Conservation (phyloP, 64 coral and sea anemone genomes). For the Anthopleura sola region DNA sequence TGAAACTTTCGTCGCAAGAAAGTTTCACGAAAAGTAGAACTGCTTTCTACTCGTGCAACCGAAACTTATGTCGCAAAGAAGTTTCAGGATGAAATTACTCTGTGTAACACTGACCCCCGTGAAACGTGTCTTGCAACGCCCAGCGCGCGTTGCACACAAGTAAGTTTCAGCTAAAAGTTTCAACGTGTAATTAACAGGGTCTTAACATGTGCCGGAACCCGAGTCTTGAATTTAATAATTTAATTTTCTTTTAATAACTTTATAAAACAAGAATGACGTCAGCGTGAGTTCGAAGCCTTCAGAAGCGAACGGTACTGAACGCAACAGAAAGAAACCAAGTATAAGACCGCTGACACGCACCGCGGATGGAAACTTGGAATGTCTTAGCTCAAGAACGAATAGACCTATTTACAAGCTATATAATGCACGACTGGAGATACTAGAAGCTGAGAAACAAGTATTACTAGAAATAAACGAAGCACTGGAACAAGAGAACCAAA, state of each 20-base stretch:
- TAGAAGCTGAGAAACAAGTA: conserved; percentile 1
- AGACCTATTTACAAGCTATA: background rate
- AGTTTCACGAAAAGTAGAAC: too few species aligned
- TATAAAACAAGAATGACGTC: background rate
- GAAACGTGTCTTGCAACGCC: too few species aligned
- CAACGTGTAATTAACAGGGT: too few species aligned
- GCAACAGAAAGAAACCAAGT: background rate
- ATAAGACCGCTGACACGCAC: background rate
- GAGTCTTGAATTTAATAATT: too few species aligned
- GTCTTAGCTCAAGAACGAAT: background rate
- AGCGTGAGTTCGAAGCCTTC: background rate
- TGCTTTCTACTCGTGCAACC: too few species aligned
- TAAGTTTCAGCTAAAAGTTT: too few species aligned
- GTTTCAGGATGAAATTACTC: too few species aligned
- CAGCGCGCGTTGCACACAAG: too few species aligned
- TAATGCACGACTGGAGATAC: background rate
- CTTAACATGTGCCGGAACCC: too few species aligned
- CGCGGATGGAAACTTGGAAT: background rate
- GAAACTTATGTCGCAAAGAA: too few species aligned
- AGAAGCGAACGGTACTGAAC: background rate
- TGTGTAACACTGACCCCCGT: too few species aligned
- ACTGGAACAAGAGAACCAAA: conserved; percentile 4
- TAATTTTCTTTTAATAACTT: background rate
- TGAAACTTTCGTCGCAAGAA: too few species aligned
- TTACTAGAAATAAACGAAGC: conserved; percentile 17